phyloP scores from a whole-genome alignment of 2,888 invertebrate genomes.

The Dermolepida albohirtum region DNA sequence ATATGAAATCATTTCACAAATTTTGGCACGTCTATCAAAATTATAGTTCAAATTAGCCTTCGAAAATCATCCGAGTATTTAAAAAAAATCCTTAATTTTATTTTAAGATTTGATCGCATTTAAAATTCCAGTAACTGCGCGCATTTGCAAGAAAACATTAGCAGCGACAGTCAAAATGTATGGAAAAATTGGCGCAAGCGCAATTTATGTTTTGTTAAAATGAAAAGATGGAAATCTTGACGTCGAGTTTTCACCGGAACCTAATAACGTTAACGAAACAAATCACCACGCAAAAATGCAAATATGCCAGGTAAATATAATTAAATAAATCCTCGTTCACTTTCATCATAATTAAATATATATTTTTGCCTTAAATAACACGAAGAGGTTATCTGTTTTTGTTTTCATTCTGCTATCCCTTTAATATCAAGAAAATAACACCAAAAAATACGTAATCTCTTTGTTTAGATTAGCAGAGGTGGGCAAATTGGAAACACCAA shows the following conservation, averaged over 20 bases:
- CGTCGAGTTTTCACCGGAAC: conserved; percentile 51
- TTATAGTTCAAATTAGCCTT: too few relatives aligned
- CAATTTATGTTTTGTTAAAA: conserved; percentile 47
- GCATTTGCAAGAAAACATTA: too few relatives aligned
- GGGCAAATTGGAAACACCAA: conserved; percentile 89
- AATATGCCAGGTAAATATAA: conserved; percentile 53
- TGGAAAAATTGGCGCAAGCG: conserved; percentile 21
- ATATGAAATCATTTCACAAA: too few relatives aligned
- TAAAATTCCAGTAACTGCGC: too few relatives aligned
- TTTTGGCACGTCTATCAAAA: too few relatives aligned
- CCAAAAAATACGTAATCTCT: neutral
- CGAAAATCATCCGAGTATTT: too few relatives aligned
- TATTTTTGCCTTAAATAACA: too few relatives aligned
- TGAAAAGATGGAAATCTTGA: conserved; percentile 59
- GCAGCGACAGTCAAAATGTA: conserved; percentile 9
- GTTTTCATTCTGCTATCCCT: conserved; percentile 18
- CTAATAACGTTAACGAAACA: conserved; percentile 51
- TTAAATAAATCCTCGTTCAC: neutral
- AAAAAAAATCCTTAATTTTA: too few relatives aligned
- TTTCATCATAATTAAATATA: conserved; percentile 11
- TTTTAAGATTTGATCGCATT: too few relatives aligned
- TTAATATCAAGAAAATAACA: neutral
- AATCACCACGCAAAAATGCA: conserved; percentile 51
- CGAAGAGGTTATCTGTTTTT: conserved; percentile 37
- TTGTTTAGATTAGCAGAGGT: conserved; percentile 88